These are phyloP conservation scores for Idaea biselata DNA, from an alignment of 2,888 invertebrate species.

Conservation along the genomic window DNA sequence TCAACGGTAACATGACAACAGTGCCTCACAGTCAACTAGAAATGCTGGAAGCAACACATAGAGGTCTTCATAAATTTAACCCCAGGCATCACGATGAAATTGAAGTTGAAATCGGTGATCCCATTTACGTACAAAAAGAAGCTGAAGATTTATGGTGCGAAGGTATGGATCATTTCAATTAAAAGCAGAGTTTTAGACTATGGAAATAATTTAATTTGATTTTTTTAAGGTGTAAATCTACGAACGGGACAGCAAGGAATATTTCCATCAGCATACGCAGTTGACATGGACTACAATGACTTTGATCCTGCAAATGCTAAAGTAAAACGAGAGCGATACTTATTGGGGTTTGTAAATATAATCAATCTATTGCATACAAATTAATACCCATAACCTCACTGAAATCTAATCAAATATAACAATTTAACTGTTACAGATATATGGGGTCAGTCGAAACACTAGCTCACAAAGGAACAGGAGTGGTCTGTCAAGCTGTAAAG, in stretches of 20 bases:
- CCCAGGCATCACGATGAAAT: conserved; percentile 97
- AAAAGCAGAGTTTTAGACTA: neutral
- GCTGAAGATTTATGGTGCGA: conserved; percentile 99
- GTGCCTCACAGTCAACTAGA: conserved; percentile 90
- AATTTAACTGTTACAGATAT: conserved; percentile 72
- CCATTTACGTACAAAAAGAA: conserved; percentile 97
- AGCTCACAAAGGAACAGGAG: conserved; percentile 98
- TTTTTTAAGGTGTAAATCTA: conserved; percentile 90
- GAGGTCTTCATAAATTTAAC: conserved; percentile 97
- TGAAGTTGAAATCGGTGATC: conserved; percentile 98
- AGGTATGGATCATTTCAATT: conserved; percentile 78
- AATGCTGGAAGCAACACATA: conserved; percentile 95
- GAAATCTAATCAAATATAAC: neutral
- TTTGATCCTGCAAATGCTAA: conserved; percentile 93
- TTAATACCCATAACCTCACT: neutral
- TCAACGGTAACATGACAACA: conserved; percentile 83
- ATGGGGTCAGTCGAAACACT: conserved; percentile 97
- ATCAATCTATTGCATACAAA: neutral
- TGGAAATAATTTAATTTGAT: neutral
- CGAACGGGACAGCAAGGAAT: conserved; percentile 96
- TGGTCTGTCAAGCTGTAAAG: conserved; percentile 94
- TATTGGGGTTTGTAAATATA: conserved; percentile 82
- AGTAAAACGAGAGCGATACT: conserved; percentile 91
- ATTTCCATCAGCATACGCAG: conserved; percentile 98
- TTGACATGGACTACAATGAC: conserved; percentile 97